These are phyloP conservation scores for Kryptolebias ocellatus DNA, from an alignment of 2,797 vertebrate species.

Conservation along the genomic window DNA sequence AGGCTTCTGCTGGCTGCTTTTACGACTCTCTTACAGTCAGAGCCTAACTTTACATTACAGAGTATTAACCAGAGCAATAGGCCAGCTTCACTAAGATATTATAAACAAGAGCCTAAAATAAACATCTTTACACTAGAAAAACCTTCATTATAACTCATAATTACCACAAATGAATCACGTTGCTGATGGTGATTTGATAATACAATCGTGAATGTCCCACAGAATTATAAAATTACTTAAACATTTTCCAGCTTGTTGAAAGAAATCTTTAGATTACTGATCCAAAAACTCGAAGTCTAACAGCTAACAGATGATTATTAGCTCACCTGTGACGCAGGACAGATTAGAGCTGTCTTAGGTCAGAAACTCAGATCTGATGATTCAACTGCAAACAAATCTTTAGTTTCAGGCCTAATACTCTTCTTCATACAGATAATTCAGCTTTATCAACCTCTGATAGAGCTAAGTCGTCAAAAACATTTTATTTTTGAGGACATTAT, in stretches of 20 bases:
- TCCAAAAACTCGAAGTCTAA: too few relatives aligned
- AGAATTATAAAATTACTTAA: too few relatives aligned
- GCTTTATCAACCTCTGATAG: too few relatives aligned
- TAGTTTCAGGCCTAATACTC: too few relatives aligned
- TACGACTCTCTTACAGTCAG: conserved; percentile 89
- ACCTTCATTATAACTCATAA: not conserved
- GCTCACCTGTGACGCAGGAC: not conserved
- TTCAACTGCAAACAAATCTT: not conserved
- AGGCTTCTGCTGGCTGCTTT: conserved; percentile 83
- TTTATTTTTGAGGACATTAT: not conserved
- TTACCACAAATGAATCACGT: not conserved
- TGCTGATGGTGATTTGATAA: not conserved
- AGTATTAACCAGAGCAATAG: conserved; percentile 9
- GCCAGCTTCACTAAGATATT: not conserved
- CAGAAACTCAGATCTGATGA: not conserved
- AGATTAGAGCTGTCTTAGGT: not conserved
- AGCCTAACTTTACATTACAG: conserved; percentile 2
- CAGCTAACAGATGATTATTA: not conserved
- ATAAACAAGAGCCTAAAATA: not conserved
- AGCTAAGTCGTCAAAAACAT: too few relatives aligned
- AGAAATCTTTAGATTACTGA: too few relatives aligned
- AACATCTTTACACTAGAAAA: not conserved
- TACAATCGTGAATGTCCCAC: not conserved
- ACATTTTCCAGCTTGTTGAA: too few relatives aligned
- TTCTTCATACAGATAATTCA: too few relatives aligned